Evolutionary conservation across 2,888 invertebrate genomes (phyloP).

Genomic region (Synergus itoensis): DNA sequence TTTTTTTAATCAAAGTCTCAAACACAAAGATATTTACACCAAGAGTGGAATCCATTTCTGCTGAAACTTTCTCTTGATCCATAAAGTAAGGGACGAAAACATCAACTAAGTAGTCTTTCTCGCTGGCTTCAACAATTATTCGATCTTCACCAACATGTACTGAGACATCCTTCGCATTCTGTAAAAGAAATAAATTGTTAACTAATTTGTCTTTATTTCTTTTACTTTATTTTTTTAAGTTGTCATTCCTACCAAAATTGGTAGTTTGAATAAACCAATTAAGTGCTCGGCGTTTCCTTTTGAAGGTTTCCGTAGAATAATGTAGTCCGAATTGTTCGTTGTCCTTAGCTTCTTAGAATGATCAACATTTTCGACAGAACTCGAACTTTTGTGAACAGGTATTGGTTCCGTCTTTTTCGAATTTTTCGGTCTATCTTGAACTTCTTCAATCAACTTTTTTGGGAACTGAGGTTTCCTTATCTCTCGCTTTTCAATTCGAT

Average conservation of each 20-base stretch:
- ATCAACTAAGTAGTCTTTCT: conserved; percentile 83
- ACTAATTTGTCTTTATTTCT: not conserved
- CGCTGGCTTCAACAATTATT: conserved; percentile 83
- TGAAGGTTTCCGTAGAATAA: conserved; percentile 71
- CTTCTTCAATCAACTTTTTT: conserved; percentile 82
- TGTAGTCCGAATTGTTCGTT: conserved; percentile 55
- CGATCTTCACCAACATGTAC: conserved; percentile 89
- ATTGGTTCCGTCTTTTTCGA: conserved; percentile 29
- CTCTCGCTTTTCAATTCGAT: conserved; percentile 87
- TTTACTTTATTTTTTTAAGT: not conserved
- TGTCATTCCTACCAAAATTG: conserved; percentile 78
- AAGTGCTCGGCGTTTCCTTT: conserved; percentile 80
- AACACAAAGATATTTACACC: conserved; percentile 74
- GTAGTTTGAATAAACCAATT: conserved; percentile 83
- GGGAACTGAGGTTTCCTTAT: conserved; percentile 79
- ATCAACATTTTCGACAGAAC: conserved; percentile 37
- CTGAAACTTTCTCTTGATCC: conserved; percentile 80
- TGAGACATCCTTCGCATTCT: conserved; percentile 78
- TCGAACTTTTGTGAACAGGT: not conserved
- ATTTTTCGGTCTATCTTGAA: conserved; percentile 64
- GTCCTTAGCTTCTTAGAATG: not conserved
- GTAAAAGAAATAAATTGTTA: conserved; percentile 55
- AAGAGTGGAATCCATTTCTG: conserved; percentile 80
- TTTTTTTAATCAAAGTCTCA: conserved; percentile 14
- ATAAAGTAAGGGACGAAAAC: conserved; percentile 85